Evolutionary conservation across 2,113 vertebrate species (phyloP).

Genomic region (Willisornis vidua): DNA sequence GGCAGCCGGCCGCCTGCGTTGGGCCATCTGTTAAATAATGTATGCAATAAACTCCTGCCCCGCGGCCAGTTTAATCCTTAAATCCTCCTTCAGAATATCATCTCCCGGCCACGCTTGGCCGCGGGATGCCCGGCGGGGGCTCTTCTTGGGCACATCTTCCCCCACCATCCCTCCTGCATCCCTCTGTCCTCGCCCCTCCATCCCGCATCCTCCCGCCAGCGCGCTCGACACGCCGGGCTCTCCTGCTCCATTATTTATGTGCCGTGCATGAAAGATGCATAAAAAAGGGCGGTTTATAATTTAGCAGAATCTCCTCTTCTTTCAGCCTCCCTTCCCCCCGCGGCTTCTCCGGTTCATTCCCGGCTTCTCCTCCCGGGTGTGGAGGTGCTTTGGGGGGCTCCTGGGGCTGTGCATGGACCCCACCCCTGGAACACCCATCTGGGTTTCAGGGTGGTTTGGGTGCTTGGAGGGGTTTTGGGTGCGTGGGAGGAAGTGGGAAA

Average conservation of each 20-base stretch:
- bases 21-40: slow-evolving; percentile 69
- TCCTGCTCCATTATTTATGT: slow-evolving; percentile 52
- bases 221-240: not conserved
- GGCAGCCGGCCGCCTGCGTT: slow-evolving; percentile 24
- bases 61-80: slow-evolving; percentile 52
- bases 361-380: accelerated
- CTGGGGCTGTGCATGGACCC: accelerated
- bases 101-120: not conserved
- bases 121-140: not conserved
- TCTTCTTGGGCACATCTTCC: not conserved
- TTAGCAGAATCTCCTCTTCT: slow-evolving; percentile 48
- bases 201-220: not conserved
- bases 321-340: slow-evolving; percentile 18
- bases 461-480: not conserved
- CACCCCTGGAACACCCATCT: accelerated
- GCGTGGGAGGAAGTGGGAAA: accelerated
- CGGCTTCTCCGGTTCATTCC: not conserved
- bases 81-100: slow-evolving; percentile 50
- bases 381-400: not conserved
- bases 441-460: not conserved
- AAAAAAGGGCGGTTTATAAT: not conserved
- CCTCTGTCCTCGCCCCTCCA: not conserved
- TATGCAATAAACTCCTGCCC: slow-evolving; percentile 50
- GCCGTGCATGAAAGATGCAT: slow-evolving; percentile 47
- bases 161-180: accelerated